A percentile compares a stretch with the other conserved stretches of the same genome.
These are phyloP conservation scores for Dione juno DNA, from an alignment of 2,888 invertebrate species.

Conservation along the genomic window DNA sequence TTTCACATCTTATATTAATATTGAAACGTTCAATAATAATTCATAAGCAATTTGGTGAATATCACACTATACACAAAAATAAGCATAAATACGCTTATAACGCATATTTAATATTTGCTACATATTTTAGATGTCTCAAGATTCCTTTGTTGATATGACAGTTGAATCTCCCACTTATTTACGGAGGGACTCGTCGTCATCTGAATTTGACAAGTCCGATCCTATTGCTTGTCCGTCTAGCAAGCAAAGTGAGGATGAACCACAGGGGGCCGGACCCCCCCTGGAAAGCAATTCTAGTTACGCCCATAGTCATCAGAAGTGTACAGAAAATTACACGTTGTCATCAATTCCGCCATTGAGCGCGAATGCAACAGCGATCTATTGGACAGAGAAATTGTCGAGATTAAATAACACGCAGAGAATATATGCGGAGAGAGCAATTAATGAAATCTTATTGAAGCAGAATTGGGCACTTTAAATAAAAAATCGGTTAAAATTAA, in stretches of 20 bases:
- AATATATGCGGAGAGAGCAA: slow-evolving; percentile 50
- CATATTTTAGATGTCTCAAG: slow-evolving; percentile 3
- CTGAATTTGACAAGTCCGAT: slow-evolving; percentile 1
- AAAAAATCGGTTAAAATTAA: slow-evolving; percentile 48
- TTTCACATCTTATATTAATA: background rate
- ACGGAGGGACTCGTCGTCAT: slow-evolving; percentile 1
- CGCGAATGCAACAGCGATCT: slow-evolving; percentile 32
- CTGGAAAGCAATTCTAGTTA: too few species aligned
- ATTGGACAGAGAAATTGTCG: slow-evolving; percentile 47
- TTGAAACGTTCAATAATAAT: background rate
- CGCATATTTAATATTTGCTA: background rate
- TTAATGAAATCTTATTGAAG: slow-evolving; percentile 51
- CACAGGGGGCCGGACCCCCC: too few species aligned
- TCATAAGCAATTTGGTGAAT: background rate
- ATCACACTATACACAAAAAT: too few species aligned
- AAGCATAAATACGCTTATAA: too few species aligned
- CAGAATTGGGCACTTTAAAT: slow-evolving; percentile 47
- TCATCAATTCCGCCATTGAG: slow-evolving; percentile 1
- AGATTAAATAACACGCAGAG: slow-evolving; percentile 46
- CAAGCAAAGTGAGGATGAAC: background rate
- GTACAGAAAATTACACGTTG: background rate
- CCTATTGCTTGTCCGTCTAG: background rate
- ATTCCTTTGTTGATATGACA: background rate
- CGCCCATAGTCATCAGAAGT: background rate
- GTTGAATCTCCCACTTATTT: background rate